Evolutionary conservation across 2,888 invertebrate genomes (phyloP).

Genomic region (Argyra leucocephala): DNA sequence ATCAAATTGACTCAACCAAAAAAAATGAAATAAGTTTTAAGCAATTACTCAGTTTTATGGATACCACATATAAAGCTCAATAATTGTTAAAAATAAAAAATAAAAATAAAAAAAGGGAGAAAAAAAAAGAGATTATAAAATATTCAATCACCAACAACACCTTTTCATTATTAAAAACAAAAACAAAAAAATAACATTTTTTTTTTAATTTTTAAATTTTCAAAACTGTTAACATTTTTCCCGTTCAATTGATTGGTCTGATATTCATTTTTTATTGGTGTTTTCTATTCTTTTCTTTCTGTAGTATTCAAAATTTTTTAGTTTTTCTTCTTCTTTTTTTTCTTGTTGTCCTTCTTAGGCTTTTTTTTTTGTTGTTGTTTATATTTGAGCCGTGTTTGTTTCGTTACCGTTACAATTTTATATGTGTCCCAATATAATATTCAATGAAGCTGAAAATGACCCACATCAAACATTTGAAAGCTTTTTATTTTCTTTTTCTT

Average conservation of each 20-base stretch:
- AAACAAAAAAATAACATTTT: too few relatives aligned
- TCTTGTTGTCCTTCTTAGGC: too few relatives aligned
- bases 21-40: too few relatives aligned
- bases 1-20: too few relatives aligned
- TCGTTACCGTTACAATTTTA: neutral
- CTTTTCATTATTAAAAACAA: too few relatives aligned
- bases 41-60: too few relatives aligned
- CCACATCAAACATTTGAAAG: slow-evolving; percentile 4
- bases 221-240: neutral
- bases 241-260: slow-evolving; percentile 6
- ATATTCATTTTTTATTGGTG: neutral
- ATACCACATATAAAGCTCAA: too few relatives aligned
- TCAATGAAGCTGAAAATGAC: slow-evolving; percentile 6
- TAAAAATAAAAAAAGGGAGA: too few relatives aligned
- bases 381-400: slow-evolving; percentile 2
- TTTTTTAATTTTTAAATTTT: neutral
- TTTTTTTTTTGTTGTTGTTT: neutral
- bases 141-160: neutral
- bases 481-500: neutral
- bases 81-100: too few relatives aligned
- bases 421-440: neutral
- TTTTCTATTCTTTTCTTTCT: too few relatives aligned
- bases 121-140: neutral
- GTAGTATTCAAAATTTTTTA: too few relatives aligned
- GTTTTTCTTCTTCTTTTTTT: neutral